Conservation (phyloP, 2,797 vertebrate species). For the Neosilurus hyrtlii region DNA sequence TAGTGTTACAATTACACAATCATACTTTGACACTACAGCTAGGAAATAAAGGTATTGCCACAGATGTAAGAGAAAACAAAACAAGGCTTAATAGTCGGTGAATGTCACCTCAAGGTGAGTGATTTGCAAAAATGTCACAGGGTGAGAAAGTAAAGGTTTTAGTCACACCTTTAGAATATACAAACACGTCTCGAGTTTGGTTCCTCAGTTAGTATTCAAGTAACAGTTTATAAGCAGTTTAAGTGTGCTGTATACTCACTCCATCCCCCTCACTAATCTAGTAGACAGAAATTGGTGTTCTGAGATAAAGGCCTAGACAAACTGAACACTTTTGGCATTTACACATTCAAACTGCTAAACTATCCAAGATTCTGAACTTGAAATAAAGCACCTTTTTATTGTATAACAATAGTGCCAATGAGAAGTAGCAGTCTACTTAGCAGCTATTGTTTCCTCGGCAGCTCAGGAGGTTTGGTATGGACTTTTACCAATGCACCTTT, state of each 20-base stretch:
- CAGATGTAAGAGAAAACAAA: conserved; percentile 27
- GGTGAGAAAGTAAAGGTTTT: background rate
- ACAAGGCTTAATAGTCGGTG: background rate
- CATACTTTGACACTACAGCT: conserved; percentile 35
- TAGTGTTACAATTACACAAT: conserved; percentile 19
- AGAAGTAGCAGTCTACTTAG: background rate
- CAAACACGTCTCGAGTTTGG: conserved; percentile 23
- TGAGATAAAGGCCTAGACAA: conserved; percentile 38
- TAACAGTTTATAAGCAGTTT: conserved; percentile 30
- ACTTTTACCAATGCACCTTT: no score
- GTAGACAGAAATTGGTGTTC: conserved; percentile 40
- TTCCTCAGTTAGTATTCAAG: background rate
- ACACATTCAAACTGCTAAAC: background rate
- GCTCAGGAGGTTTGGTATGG: no score
- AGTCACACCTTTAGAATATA: conserved; percentile 1
- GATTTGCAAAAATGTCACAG: conserved; percentile 31
- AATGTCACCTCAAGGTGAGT: conserved; percentile 30
- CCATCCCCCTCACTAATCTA: conserved; percentile 30
- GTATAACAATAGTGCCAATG: background rate
- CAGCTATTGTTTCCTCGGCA: no score
- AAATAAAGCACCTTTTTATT: background rate
- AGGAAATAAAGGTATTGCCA: conserved; percentile 24
- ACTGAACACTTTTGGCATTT: background rate
- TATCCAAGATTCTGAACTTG: background rate
- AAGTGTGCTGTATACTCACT: conserved; percentile 23